A percentile compares a stretch with the other conserved stretches of the same genome.
Conservation (phyloP, 1,140 invertebrate genomes). For the Anthonomus grandis region DNA sequence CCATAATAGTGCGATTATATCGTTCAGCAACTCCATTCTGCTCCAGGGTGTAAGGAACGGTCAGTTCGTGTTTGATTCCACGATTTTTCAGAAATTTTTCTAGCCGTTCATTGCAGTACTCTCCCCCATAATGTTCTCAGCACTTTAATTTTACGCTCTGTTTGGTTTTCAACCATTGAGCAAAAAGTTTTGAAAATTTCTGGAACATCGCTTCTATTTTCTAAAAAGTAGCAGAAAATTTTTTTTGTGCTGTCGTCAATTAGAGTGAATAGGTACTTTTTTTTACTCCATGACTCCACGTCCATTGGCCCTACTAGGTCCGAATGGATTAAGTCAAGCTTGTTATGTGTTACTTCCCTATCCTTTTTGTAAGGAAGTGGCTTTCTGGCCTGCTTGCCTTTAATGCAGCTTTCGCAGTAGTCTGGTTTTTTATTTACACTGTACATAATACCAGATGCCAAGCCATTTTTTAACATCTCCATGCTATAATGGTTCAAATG, state of each 20-base stretch:
- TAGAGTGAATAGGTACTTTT: constrained; percentile 45
- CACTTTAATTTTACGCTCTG: constrained; percentile 34
- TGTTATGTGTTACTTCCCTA: constrained; percentile 17
- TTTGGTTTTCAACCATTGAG: constrained; percentile 44
- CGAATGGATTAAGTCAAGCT: constrained; percentile 27
- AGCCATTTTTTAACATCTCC: constrained; percentile 21
- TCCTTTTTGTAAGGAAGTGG: constrained; percentile 17
- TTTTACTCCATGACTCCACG: constrained; percentile 27
- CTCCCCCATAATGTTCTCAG: constrained; percentile 42
- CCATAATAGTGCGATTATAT: constrained; percentile 39
- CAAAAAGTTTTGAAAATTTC: constrained; percentile 33
- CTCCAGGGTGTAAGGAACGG: constrained; percentile 46
- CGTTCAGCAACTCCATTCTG: constrained; percentile 49
- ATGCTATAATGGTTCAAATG: constrained; percentile 24
- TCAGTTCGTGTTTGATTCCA: constrained; percentile 46
- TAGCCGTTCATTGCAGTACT: constrained; percentile 41
- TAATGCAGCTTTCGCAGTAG: constrained; percentile 25
- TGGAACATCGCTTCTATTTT: constrained; percentile 38
- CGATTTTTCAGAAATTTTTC: constrained; percentile 28
- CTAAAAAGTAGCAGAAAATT: constrained; percentile 38
- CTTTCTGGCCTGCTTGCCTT: constrained; percentile 27
- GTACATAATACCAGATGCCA: constrained; percentile 15
- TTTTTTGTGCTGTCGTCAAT: constrained; percentile 47
- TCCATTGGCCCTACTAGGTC: constrained; percentile 29
- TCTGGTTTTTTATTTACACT: neutral